Evolutionary conservation across 2,888 invertebrate species (phyloP).

Genomic region (Drosophila demipolita): DNA sequence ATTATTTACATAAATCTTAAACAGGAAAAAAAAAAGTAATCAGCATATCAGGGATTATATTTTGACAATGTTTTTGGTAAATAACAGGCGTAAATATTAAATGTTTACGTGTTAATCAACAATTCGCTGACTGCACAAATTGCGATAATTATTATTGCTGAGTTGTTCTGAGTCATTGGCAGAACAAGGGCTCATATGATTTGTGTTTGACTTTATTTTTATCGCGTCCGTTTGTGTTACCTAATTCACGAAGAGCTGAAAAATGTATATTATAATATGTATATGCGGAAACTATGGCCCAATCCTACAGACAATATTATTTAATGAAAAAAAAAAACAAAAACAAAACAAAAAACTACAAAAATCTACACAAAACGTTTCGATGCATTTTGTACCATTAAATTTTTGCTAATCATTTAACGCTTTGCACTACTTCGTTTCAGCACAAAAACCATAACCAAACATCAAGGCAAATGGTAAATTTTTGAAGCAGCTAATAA

Average conservation of each 20-base stretch:
- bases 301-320: background rate
- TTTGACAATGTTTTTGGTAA: background rate
- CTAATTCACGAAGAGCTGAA: background rate
- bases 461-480: slow-evolving; percentile 95
- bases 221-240: background rate
- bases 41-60: slow-evolving; percentile 1
- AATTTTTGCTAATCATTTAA: slow-evolving; percentile 78
- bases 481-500: slow-evolving; percentile 76
- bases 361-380: slow-evolving; percentile 7
- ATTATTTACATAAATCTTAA: slow-evolving; percentile 5
- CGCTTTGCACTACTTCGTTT: slow-evolving; percentile 85
- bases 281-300: background rate
- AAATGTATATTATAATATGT: slow-evolving; percentile 19
- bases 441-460: slow-evolving; percentile 95
- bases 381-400: slow-evolving; percentile 53
- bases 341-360: background rate
- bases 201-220: background rate
- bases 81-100: background rate
- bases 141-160: slow-evolving; percentile 5
- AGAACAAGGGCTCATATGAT: slow-evolving; percentile 24
- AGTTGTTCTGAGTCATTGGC: slow-evolving; percentile 31
- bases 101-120: slow-evolving; percentile 19
- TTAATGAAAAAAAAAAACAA: background rate
- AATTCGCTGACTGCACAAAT: slow-evolving; percentile 8
- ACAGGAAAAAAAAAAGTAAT: background rate